phyloP scores from a whole-genome alignment of 1,140 invertebrate species.

The Bombus consobrinus region DNA sequence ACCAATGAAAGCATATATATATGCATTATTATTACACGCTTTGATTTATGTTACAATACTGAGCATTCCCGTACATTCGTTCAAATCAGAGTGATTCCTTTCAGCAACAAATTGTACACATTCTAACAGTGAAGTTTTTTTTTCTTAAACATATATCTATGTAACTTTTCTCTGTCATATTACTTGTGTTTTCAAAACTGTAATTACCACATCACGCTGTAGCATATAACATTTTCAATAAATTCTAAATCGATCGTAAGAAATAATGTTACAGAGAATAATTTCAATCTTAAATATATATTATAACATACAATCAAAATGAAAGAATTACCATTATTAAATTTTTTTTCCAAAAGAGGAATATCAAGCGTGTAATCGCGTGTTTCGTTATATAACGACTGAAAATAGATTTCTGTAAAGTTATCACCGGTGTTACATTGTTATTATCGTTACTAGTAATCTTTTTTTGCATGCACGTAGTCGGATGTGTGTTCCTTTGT shows the following conservation, averaged over 20 bases:
- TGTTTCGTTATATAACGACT: not conserved
- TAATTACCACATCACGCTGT: not conserved
- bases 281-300: not conserved
- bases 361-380: not conserved
- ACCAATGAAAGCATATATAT: not conserved
- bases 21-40: not conserved
- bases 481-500: slow-evolving; percentile 58
- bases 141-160: no score
- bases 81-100: not conserved
- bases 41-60: not conserved
- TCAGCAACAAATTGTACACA: not conserved
- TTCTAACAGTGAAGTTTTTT: not conserved
- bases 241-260: not conserved
- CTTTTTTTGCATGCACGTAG: slow-evolving; percentile 29
- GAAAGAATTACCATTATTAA: not conserved
- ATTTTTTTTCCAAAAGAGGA: not conserved
- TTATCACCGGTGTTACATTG: slow-evolving; percentile 33
- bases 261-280: not conserved
- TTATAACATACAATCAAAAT: not conserved
- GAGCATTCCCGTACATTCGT: not conserved
- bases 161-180: not conserved
- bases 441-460: slow-evolving; percentile 35
- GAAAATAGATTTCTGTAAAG: not conserved
- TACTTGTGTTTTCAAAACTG: no score
- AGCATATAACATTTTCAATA: not conserved